These are phyloP conservation scores for Drosophila putrida DNA, from an alignment of 2,888 invertebrate genomes.

Conservation along the genomic window DNA sequence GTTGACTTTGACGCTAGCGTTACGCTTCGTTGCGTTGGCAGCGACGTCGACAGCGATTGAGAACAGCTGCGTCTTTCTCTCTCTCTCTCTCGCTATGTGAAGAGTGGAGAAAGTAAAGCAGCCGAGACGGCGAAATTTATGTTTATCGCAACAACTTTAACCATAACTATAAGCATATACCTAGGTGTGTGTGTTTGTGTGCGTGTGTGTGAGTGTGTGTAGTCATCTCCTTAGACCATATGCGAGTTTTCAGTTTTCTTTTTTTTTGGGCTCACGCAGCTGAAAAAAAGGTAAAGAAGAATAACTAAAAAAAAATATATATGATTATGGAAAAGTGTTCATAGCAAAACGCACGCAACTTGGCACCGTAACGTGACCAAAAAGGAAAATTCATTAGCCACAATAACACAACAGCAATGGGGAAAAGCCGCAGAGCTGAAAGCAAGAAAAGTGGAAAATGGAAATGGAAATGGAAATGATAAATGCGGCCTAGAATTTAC, in stretches of 20 bases:
- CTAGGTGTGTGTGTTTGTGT: conserved; percentile 16
- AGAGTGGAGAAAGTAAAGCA: conserved; percentile 65
- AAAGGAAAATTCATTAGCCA: conserved; percentile 53
- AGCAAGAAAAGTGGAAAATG: conserved; percentile 20
- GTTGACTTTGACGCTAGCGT: conserved; percentile 7
- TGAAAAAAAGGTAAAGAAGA: conserved; percentile 22
- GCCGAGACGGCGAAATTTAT: conserved; percentile 74
- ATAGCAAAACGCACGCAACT: conserved; percentile 64
- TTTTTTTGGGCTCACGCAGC: conserved; percentile 62
- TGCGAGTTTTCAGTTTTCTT: conserved; percentile 23
- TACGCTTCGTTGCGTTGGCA: conserved; percentile 34
- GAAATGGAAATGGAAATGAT: conserved; percentile 26
- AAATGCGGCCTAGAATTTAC: conserved; percentile 65
- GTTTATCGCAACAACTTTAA: conserved; percentile 59
- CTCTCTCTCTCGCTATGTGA: conserved; percentile 16
- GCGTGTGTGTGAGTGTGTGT: conserved; percentile 35
- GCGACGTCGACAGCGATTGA: conserved; percentile 20
- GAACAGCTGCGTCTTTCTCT: conserved; percentile 59
- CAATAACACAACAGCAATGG: conserved; percentile 43
- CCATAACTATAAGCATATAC: conserved; percentile 45
- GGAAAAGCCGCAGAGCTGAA: conserved; percentile 40
- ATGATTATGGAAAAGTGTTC: conserved; percentile 71
- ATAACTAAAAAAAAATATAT: conserved; percentile 34
- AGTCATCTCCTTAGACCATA: conserved; percentile 21
- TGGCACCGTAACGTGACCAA: conserved; percentile 44